A percentile compares a stretch with the other conserved stretches of the same genome.
Evolutionary conservation across 2,888 invertebrate genomes (phyloP).

Genomic region (Eupelmus urozonus): DNA sequence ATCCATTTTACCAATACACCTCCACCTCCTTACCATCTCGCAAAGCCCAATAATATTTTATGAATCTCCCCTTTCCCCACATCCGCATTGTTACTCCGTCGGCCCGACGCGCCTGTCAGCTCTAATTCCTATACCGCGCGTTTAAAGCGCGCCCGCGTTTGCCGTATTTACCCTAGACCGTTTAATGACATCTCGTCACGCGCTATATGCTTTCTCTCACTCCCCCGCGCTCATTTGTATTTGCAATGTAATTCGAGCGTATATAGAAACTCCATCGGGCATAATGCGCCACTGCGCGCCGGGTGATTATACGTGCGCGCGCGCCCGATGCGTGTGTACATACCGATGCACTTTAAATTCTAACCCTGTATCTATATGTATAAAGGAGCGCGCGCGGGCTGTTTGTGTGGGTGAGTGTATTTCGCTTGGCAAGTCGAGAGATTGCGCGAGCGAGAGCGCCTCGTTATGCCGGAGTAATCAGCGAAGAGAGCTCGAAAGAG

Average conservation of each 20-base stretch:
- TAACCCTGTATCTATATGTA: neutral
- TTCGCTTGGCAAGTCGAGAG: too few species aligned
- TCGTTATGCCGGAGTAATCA: neutral
- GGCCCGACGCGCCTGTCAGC: neutral
- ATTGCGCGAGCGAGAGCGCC: too few species aligned
- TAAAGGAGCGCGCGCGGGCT: neutral
- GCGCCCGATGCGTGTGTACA: neutral
- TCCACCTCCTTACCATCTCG: too few species aligned
- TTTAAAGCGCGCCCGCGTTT: slow-evolving; percentile 5
- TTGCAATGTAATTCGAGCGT: slow-evolving; percentile 48
- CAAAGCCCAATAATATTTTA: too few species aligned
- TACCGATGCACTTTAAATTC: slow-evolving; percentile 20
- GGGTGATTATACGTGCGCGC: neutral
- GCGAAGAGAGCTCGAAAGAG: neutral
- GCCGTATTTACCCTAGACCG: slow-evolving; percentile 23
- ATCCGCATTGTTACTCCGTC: too few species aligned
- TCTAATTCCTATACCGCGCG: slow-evolving; percentile 19
- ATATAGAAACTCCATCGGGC: slow-evolving; percentile 16
- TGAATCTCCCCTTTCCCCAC: too few species aligned
- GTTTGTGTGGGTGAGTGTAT: too few species aligned
- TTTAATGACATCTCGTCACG: slow-evolving; percentile 47
- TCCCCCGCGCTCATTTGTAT: slow-evolving; percentile 23
- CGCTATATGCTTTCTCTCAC: neutral
- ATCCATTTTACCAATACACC: too few species aligned
- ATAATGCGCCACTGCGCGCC: slow-evolving; percentile 17